phyloP scores from a whole-genome alignment of 2,113 vertebrate genomes.

The Reinhardtius hippoglossoides region DNA sequence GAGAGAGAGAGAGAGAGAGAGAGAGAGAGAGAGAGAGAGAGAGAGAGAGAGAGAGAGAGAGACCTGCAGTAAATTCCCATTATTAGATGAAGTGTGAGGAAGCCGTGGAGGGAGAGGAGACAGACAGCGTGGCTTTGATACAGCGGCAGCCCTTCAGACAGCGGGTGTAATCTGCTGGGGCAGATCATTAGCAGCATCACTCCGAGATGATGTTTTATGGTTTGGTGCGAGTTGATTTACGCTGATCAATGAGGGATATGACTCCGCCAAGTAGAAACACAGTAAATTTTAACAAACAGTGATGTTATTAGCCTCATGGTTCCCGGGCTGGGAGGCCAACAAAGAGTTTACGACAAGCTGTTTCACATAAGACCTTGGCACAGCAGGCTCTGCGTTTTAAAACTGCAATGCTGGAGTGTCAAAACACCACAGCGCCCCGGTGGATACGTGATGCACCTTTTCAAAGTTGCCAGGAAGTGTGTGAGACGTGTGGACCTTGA shows the following conservation, averaged over 20 bases:
- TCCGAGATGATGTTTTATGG: conserved; percentile 70
- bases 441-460: conserved; percentile 17
- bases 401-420: conserved; percentile 43
- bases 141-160: conserved; percentile 63
- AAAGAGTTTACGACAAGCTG: conserved; percentile 75
- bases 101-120: conserved; percentile 56
- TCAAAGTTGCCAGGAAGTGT: conserved; percentile 13
- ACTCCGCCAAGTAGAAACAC: conserved; percentile 64
- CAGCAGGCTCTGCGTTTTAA: conserved; percentile 62
- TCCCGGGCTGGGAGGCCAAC: conserved; percentile 65
- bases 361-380: conserved; percentile 68
- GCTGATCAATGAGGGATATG: conserved; percentile 67
- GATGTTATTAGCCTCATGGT: conserved; percentile 71
- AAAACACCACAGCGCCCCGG: conserved; percentile 30
- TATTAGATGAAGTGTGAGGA: conserved; percentile 75
- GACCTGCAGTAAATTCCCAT: conserved; percentile 76
- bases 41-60: conserved; percentile 44
- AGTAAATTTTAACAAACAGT: conserved; percentile 75
- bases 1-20: conserved; percentile 5
- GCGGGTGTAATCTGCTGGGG: conserved; percentile 52
- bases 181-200: conserved; percentile 68
- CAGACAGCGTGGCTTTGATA: conserved; percentile 60
- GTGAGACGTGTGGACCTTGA: background rate
- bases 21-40: conserved; percentile 24
- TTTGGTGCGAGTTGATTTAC: conserved; percentile 70